Conservation (phyloP, 2,797 vertebrate species). For the Hydrocynus forskahlii region DNA sequence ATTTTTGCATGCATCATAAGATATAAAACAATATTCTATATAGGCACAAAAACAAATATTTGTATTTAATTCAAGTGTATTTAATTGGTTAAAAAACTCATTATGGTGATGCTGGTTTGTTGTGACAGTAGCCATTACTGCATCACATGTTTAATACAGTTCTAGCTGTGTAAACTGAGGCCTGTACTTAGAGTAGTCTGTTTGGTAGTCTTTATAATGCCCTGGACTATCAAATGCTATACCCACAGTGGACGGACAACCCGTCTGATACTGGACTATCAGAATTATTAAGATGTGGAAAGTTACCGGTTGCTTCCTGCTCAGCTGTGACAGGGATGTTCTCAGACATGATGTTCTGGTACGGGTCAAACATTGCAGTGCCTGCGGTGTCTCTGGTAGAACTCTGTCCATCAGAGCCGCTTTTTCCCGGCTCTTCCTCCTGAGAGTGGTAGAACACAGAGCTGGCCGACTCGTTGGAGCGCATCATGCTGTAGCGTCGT, state of each 20-base stretch:
- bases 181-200: too few species aligned
- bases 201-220: too few species aligned
- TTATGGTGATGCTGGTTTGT: too few species aligned
- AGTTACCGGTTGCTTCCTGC: constrained; percentile 69
- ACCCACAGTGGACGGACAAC: neutral
- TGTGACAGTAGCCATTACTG: too few species aligned
- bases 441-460: constrained; percentile 95
- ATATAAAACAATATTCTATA: too few species aligned
- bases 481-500: constrained; percentile 86
- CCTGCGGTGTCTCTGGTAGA: constrained; percentile 64
- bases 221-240: too few species aligned
- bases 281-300: neutral
- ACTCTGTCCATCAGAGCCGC: constrained; percentile 67
- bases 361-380: constrained; percentile 62
- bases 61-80: too few species aligned
- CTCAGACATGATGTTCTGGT: constrained; percentile 68
- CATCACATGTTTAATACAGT: too few species aligned
- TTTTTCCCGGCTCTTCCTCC: constrained; percentile 81
- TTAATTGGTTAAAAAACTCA: too few species aligned
- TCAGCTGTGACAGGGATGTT: constrained; percentile 68
- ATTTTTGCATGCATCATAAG: too few species aligned
- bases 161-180: too few species aligned
- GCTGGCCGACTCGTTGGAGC: constrained; percentile 87
- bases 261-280: neutral
- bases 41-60: too few species aligned